These are phyloP conservation scores for Chaunax sp. DNA, from an alignment of 2,797 vertebrate species.

Conservation along the genomic window DNA sequence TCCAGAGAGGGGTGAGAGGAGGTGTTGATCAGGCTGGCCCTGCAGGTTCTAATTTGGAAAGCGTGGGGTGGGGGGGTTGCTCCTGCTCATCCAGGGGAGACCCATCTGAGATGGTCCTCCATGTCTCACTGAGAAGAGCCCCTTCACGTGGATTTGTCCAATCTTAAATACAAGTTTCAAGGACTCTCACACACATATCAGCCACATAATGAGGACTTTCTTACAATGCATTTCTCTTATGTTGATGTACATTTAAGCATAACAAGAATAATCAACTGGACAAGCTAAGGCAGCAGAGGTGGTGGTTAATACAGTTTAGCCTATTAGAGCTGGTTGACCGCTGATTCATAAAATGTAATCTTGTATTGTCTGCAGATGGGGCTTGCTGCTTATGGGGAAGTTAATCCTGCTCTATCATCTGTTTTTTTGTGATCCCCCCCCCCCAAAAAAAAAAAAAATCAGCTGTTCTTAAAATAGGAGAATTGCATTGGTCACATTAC, in stretches of 20 bases:
- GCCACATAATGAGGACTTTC: slow-evolving; percentile 42
- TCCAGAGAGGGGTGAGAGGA: slow-evolving; percentile 52
- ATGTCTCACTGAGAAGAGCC: slow-evolving; percentile 63
- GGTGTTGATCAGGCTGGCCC: slow-evolving; percentile 81
- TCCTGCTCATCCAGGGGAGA: slow-evolving; percentile 40
- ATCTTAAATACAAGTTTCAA: slow-evolving; percentile 51
- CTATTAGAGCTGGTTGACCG: slow-evolving; percentile 48
- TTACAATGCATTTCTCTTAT: slow-evolving; percentile 58
- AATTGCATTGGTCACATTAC: slow-evolving; percentile 53
- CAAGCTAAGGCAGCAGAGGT: slow-evolving; percentile 56
- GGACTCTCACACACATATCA: slow-evolving; percentile 64
- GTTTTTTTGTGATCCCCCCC: slow-evolving; percentile 71
- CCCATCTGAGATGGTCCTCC: slow-evolving; percentile 61
- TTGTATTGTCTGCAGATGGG: slow-evolving; percentile 77
- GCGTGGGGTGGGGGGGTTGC: slow-evolving; percentile 15
- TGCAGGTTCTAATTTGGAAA: slow-evolving; percentile 62
- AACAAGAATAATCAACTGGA: slow-evolving; percentile 63
- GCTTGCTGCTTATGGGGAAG: slow-evolving; percentile 81
- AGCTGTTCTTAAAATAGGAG: slow-evolving; percentile 69
- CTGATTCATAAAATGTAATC: slow-evolving; percentile 72
- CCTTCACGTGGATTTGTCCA: slow-evolving; percentile 58
- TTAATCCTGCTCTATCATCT: slow-evolving; percentile 66
- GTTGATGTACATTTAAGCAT: slow-evolving; percentile 61
- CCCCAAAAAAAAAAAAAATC: slow-evolving; percentile 78
- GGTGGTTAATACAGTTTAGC: slow-evolving; percentile 51